Percentiles rank a stretch among this genome's conserved stretches.
phyloP scores from a whole-genome alignment of 2,797 vertebrate genomes.

The Thunnus albacares region DNA sequence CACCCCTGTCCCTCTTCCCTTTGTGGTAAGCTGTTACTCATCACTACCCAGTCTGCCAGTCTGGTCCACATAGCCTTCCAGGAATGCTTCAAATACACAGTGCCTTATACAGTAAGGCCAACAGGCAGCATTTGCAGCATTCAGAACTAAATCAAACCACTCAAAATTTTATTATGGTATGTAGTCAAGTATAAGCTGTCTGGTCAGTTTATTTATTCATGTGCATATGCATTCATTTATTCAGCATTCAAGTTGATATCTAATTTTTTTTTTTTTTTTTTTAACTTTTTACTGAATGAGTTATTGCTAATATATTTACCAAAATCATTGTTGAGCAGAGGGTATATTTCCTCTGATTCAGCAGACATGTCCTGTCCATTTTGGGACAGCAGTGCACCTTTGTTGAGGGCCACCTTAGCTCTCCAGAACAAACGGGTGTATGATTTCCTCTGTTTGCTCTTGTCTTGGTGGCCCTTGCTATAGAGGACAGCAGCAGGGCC shows the following conservation, averaged over 20 bases:
- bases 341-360: neutral
- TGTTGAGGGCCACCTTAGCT: slow-evolving; percentile 6
- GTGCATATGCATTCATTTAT: neutral
- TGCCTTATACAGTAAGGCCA: slow-evolving; percentile 56
- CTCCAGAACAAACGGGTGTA: slow-evolving; percentile 6
- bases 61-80: slow-evolving; percentile 81
- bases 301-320: neutral
- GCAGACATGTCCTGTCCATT: neutral
- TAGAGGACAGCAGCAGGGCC: slow-evolving; percentile 17
- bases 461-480: slow-evolving; percentile 19
- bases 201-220: too few species aligned
- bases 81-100: slow-evolving; percentile 80
- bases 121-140: slow-evolving; percentile 36
- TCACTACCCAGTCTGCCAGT: slow-evolving; percentile 69
- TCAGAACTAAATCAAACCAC: slow-evolving; percentile 1
- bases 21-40: slow-evolving; percentile 78
- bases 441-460: slow-evolving; percentile 52
- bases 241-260: neutral
- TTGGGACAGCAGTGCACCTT: neutral
- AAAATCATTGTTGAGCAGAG: neutral
- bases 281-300: neutral
- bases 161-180: neutral
- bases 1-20: slow-evolving; percentile 44
- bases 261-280: neutral
- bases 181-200: too few species aligned